phyloP scores from a whole-genome alignment of 2,113 vertebrate species.

The Pelobates fuscus region DNA sequence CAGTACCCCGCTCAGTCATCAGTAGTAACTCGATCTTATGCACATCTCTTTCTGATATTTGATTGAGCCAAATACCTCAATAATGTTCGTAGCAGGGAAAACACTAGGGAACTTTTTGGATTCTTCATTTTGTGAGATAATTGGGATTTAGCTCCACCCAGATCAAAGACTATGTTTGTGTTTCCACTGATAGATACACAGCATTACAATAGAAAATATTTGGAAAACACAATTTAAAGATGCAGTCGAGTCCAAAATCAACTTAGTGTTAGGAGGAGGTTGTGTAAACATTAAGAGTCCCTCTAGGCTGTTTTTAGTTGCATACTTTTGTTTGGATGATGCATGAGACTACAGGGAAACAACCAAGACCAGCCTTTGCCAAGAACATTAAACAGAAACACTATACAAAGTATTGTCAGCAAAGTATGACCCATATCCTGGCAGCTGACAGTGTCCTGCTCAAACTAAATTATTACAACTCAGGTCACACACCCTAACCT shows the following conservation, averaged over 20 bases:
- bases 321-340: background rate
- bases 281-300: background rate
- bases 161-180: background rate
- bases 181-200: background rate
- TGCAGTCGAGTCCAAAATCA: background rate
- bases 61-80: background rate
- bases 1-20: no score
- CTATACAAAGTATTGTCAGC: no score
- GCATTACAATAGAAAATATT: background rate
- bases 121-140: no score
- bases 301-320: background rate
- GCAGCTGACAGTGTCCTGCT: no score
- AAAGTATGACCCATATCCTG: no score
- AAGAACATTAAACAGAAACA: background rate
- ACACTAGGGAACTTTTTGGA: no score
- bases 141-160: background rate
- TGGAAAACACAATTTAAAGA: background rate
- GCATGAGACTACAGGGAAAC: background rate
- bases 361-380: background rate
- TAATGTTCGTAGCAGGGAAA: no score
- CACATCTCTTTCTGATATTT: background rate
- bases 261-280: conserved; percentile 1
- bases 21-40: background rate
- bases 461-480: no score
- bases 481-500: no score